Conservation (phyloP, 1,140 invertebrate genomes). For the Drosophila pandora region DNA sequence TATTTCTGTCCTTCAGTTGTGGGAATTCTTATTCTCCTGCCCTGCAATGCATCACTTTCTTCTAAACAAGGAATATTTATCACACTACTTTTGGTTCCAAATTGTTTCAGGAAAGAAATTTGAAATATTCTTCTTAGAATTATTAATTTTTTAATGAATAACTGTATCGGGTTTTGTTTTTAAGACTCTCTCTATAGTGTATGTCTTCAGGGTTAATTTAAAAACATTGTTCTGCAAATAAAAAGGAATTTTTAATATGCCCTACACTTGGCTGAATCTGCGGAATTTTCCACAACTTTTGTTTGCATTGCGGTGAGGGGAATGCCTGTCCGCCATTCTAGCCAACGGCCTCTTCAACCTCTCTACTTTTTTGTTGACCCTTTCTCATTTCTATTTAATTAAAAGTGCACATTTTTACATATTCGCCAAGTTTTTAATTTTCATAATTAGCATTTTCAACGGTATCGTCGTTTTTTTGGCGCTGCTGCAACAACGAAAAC, state of each 20-base stretch:
- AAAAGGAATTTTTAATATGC: slow-evolving; percentile 45
- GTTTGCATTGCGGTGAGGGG: slow-evolving; percentile 48
- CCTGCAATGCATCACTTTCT: background rate
- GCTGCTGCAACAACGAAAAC: slow-evolving; percentile 41
- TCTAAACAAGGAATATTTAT: background rate
- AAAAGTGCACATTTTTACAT: slow-evolving; percentile 79
- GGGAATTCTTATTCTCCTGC: background rate
- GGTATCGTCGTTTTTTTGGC: slow-evolving; percentile 26
- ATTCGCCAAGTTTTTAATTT: slow-evolving; percentile 79
- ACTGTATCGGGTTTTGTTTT: background rate
- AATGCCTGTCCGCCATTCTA: slow-evolving; percentile 33
- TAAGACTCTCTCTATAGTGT: background rate
- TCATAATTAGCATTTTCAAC: slow-evolving; percentile 75
- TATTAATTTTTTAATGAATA: background rate
- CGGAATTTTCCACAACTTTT: slow-evolving; percentile 55
- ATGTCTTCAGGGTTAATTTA: background rate
- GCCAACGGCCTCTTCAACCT: background rate
- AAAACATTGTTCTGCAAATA: background rate
- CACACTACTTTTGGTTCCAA: background rate
- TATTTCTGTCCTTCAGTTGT: background rate
- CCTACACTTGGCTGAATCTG: slow-evolving; percentile 64
- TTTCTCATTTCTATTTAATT: slow-evolving; percentile 72
- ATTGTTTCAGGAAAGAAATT: background rate
- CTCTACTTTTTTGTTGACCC: slow-evolving; percentile 5
- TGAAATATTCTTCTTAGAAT: background rate